These are phyloP conservation scores for Phalanger gymnotis DNA, from an alignment of 2,797 vertebrate genomes.

Conservation along the genomic window DNA sequence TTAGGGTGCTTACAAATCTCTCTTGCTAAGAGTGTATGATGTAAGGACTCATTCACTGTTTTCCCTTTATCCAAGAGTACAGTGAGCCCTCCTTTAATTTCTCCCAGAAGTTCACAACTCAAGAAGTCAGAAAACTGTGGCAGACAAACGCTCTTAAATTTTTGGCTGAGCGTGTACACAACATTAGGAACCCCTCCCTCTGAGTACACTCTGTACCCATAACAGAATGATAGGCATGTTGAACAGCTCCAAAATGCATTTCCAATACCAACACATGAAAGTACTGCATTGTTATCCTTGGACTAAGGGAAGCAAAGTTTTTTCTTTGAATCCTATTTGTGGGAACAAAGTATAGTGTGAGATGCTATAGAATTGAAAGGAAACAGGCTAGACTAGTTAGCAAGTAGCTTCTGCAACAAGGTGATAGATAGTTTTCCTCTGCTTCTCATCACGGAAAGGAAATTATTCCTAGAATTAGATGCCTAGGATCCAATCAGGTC, in stretches of 20 bases:
- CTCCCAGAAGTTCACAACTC: slow-evolving; percentile 65
- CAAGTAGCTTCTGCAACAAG: background rate
- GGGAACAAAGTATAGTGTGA: slow-evolving; percentile 36
- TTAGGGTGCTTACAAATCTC: slow-evolving; percentile 36
- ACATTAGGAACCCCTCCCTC: slow-evolving; percentile 60
- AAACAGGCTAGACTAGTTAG: background rate
- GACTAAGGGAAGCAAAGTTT: slow-evolving; percentile 39
- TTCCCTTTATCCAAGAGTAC: slow-evolving; percentile 38
- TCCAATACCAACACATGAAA: slow-evolving; percentile 60
- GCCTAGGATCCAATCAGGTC: background rate
- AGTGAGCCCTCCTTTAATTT: slow-evolving; percentile 60
- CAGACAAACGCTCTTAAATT: slow-evolving; percentile 57
- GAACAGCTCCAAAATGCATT: slow-evolving; percentile 58
- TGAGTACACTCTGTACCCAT: slow-evolving; percentile 70
- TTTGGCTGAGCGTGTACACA: slow-evolving; percentile 62
- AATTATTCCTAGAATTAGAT: background rate
- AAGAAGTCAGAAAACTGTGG: slow-evolving; percentile 66
- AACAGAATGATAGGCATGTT: slow-evolving; percentile 55
- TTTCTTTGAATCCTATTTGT: slow-evolving; percentile 31
- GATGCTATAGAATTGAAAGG: slow-evolving; percentile 17
- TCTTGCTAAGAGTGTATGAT: slow-evolving; percentile 45
- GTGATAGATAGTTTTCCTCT: background rate
- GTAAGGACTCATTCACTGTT: slow-evolving; percentile 50
- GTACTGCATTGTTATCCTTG: slow-evolving; percentile 49
- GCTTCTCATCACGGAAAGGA: slow-evolving; percentile 27